Conservation (phyloP, 2,888 invertebrate genomes). For the Microplitis deprimator region DNA sequence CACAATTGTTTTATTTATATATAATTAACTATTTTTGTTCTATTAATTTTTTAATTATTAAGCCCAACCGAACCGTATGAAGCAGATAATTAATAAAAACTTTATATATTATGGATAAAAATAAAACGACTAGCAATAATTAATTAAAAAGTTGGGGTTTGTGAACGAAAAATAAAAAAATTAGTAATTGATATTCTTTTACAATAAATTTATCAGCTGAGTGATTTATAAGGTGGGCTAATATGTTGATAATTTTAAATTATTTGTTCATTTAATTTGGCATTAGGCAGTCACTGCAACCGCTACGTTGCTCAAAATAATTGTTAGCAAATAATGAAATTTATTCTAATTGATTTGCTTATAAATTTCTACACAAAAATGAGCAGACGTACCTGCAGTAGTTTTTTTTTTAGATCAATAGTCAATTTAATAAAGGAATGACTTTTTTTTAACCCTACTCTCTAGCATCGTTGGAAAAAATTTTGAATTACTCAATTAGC, state of each 20-base stretch:
- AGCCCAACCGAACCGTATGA: background rate
- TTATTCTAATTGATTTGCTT: constrained; percentile 23
- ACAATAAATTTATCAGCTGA: background rate
- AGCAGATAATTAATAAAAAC: constrained; percentile 4
- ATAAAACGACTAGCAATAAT: constrained; percentile 39
- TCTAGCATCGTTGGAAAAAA: background rate
- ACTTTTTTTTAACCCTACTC: background rate
- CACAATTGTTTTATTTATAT: background rate
- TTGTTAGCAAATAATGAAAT: constrained; percentile 28
- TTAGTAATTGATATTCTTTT: constrained; percentile 20
- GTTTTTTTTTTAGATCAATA: constrained; percentile 10
- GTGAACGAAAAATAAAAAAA: constrained; percentile 22
- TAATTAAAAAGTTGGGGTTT: constrained; percentile 19
- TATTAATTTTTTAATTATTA: background rate
- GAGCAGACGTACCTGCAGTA: background rate
- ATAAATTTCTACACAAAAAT: background rate
- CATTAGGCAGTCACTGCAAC: constrained; percentile 67
- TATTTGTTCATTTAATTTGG: constrained; percentile 60
- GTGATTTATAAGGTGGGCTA: constrained; percentile 13
- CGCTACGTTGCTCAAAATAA: constrained; percentile 45
- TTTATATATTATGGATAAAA: constrained; percentile 15
- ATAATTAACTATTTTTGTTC: background rate
- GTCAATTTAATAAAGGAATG: constrained; percentile 25
- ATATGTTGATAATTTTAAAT: constrained; percentile 20
- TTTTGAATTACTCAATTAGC: background rate